Percentiles rank a stretch among this genome's conserved stretches.
Conservation (phyloP, 2,888 invertebrate genomes). For the Autographa gamma region DNA sequence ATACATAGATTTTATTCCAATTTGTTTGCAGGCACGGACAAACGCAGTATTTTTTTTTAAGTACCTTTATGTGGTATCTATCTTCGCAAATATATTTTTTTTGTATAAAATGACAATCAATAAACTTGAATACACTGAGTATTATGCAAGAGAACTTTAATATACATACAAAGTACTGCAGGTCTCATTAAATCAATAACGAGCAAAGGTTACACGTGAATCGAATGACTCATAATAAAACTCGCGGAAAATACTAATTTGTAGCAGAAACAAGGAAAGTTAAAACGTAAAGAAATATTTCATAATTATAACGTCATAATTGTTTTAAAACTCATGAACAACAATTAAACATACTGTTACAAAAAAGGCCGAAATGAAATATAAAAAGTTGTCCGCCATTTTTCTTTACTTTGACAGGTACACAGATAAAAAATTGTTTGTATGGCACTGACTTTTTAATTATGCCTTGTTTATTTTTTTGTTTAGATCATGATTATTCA, state of each 20-base stretch:
- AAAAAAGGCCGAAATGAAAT: background rate
- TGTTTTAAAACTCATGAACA: background rate
- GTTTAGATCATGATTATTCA: no score
- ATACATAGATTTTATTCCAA: no score
- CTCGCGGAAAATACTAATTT: background rate
- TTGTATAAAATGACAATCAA: no score
- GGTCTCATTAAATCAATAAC: background rate
- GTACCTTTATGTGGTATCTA: no score
- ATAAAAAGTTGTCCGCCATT: background rate
- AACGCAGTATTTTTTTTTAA: no score
- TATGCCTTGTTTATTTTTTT: background rate
- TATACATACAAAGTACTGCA: background rate
- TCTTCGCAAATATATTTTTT: no score
- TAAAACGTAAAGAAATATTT: background rate
- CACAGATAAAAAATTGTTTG: slow-evolving; percentile 1
- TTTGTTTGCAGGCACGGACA: no score
- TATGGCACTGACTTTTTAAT: background rate
- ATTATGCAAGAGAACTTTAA: no score
- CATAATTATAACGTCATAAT: background rate
- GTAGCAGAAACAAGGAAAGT: background rate
- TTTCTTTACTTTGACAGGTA: background rate
- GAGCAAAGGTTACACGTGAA: background rate
- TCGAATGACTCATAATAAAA: background rate
- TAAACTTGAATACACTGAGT: no score
- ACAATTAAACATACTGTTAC: background rate